Evolutionary conservation across 2,888 invertebrate genomes (phyloP), one percentile per base, ranked within the genome.

Genomic region (Napeogenes sylphis): DNA sequence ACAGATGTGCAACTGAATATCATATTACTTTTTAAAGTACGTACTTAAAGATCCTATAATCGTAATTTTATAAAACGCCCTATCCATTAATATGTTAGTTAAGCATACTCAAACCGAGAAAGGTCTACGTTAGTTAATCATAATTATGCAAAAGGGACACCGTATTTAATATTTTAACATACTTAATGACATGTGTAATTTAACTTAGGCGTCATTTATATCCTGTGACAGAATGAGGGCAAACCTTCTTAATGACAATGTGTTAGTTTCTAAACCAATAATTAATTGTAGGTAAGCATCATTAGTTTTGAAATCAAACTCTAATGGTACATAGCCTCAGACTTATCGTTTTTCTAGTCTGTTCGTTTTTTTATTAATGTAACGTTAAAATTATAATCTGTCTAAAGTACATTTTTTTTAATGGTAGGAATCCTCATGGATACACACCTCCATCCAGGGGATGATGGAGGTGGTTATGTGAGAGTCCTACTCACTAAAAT

Each of bases 31-130:
- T 21, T 21, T 21, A 21, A 21, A 21, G 21, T 21, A 42, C 8
- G 8, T 8, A 42, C 12, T 42, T 42, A 42, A 42, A 42, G 10
- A 6, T 42, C 42, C 42, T 12, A 10, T 8, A 21, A 42, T 42
- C 3, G 10, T 3, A 42, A 42, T 10, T 10, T 42, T 42, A 42
- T 3, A 70, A 56, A 71, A 71, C 72, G 74, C 73, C 71, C 70
- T 30, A 30, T 8, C 21, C 12, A 51, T 30, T 30, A 30, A 2
- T 30, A 30, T 30, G 10, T 30, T 30, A 8, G 10, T 51, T 30
- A 51, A 51, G 30, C 8, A 30, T 51, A 51, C 30, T 21, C 12
- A 42, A 10, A 12, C 42, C 21, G 21, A 30, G 51, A 45, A 51
- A 33, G 55, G 45, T 54, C 42, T 51, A 32, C 51, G 35, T 47